phyloP scores from a whole-genome alignment of 2,113 vertebrate species.

The Pteropus alecto region DNA sequence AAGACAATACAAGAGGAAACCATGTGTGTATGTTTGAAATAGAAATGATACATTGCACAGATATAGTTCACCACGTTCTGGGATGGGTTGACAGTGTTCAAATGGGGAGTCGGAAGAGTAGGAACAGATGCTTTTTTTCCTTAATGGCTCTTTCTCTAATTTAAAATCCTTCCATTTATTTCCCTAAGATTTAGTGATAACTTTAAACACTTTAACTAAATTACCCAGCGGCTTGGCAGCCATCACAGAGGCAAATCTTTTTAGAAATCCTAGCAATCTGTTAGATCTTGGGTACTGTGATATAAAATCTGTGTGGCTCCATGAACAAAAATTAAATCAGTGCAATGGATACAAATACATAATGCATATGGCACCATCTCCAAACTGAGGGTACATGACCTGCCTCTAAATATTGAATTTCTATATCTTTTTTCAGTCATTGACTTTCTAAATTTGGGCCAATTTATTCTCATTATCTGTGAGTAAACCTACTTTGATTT shows the following conservation, averaged over 20 bases:
- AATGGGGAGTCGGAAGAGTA: constrained; percentile 63
- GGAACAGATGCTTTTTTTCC: constrained; percentile 60
- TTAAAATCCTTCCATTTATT: constrained; percentile 76
- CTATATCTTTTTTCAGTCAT: constrained; percentile 49
- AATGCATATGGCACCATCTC: constrained; percentile 62
- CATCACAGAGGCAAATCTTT: constrained; percentile 73
- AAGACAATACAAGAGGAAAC: constrained; percentile 67
- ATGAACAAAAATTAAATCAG: constrained; percentile 71
- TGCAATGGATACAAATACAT: constrained; percentile 71
- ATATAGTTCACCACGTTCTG: constrained; percentile 65
- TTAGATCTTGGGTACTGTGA: constrained; percentile 74
- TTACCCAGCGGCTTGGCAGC: constrained; percentile 81
- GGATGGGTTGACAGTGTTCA: constrained; percentile 58
- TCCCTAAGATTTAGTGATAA: constrained; percentile 79
- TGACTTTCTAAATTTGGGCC: constrained; percentile 71
- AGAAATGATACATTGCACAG: constrained; percentile 76
- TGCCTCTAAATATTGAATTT: constrained; percentile 66
- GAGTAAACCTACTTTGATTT: constrained; percentile 67
- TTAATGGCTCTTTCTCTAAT: constrained; percentile 72
- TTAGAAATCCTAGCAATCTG: constrained; percentile 74
- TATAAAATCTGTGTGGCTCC: constrained; percentile 56
- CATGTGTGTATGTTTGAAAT: constrained; percentile 70
- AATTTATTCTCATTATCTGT: constrained; percentile 67
- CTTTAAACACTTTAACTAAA: constrained; percentile 78
- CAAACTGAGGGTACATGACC: constrained; percentile 67